Evolutionary conservation across 2,113 vertebrate species (phyloP).

Genomic region (Saccopteryx bilineata): DNA sequence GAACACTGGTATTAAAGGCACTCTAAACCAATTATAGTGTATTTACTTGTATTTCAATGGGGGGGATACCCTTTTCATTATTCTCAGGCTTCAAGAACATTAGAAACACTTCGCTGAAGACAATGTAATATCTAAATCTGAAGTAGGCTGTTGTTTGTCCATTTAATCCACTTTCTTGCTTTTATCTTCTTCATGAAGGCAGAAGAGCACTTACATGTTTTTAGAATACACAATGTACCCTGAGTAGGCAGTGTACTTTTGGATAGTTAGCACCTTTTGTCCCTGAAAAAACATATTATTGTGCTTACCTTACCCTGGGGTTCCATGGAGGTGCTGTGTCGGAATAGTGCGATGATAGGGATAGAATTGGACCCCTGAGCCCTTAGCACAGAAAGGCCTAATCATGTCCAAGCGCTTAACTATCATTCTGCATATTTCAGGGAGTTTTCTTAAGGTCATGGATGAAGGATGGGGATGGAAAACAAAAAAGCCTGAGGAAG

Average conservation of each 20-base stretch:
- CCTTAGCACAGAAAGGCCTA: neutral
- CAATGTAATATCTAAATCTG: constrained; percentile 73
- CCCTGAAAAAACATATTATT: constrained; percentile 17
- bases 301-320: neutral
- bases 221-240: constrained; percentile 66
- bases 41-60: constrained; percentile 81
- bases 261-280: constrained; percentile 63
- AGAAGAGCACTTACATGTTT: constrained; percentile 78
- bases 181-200: constrained; percentile 65
- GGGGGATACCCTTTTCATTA: constrained; percentile 80
- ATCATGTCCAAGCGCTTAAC: neutral
- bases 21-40: constrained; percentile 82
- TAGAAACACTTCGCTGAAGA: constrained; percentile 75
- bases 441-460: neutral
- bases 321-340: neutral
- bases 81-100: constrained; percentile 80
- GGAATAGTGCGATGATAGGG: neutral
- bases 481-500: neutral
- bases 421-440: neutral
- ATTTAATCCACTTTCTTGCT: constrained; percentile 75
- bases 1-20: constrained; percentile 82
- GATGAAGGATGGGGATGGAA: neutral
- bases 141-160: constrained; percentile 69
- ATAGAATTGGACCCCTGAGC: neutral
- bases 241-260: constrained; percentile 75